Conservation (phyloP, 2,113 vertebrate species). For the Tachycineta bicolor region DNA sequence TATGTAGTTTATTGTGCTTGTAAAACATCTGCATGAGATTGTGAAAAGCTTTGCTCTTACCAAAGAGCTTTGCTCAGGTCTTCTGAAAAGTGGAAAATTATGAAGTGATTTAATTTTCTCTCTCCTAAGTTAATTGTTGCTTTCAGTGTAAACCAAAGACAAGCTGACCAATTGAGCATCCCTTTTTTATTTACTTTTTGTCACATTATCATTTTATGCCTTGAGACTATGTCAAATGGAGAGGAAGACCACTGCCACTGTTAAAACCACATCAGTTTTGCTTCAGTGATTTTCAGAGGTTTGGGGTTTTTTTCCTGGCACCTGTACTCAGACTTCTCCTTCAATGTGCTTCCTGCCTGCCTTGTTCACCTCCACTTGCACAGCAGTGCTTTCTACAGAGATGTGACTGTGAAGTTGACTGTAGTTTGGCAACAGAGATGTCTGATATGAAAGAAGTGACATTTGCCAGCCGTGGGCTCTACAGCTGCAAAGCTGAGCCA, state of each 20-base stretch:
- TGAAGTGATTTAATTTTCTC: background rate
- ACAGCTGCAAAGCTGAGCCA: conserved; percentile 20
- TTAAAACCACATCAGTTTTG: background rate
- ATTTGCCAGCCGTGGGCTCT: background rate
- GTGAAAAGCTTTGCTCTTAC: background rate
- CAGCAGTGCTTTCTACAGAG: background rate
- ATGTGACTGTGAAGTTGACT: background rate
- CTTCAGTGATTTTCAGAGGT: background rate
- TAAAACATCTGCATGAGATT: background rate
- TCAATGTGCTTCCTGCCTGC: background rate
- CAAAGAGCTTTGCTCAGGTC: background rate
- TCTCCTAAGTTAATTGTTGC: background rate
- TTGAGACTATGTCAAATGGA: background rate
- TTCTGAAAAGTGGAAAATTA: conserved; percentile 9
- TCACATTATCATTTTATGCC: background rate
- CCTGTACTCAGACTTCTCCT: background rate
- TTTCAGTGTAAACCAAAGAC: background rate
- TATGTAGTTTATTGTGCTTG: background rate
- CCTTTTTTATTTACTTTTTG: background rate
- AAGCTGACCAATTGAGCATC: background rate
- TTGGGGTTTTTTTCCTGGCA: background rate
- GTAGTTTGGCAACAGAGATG: conserved; percentile 17
- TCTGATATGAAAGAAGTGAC: background rate
- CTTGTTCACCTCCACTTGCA: background rate
- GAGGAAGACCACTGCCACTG: background rate